Base-by-base conservation (phyloP, 1,140 invertebrate genomes). In the Bombus haemorrhoidalis region DNA sequence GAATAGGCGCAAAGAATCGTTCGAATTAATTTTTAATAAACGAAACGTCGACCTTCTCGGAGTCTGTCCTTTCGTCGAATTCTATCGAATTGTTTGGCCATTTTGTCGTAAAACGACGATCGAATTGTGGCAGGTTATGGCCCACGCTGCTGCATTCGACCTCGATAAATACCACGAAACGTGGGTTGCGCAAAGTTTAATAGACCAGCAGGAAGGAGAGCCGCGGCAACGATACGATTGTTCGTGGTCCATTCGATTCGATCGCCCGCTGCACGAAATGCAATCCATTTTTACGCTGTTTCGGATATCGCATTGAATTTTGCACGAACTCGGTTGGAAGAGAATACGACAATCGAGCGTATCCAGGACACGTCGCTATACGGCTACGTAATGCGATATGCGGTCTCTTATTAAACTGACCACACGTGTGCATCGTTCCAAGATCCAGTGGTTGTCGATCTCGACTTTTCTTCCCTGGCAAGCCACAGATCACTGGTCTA, bases 331-430 rank as follows among this genome's bases (percentile, higher is more conserved):
- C 34, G 59, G 43, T 76, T 86, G 39, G 66, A 73, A 66, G 34
- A 83, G 74, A 77, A 80, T 73, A 82, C 59, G 78, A 53, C 81
- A 47, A 83, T 81, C 78, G 57, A 77, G 59, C 25, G 62, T 77
- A 83, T 79, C 41, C 75, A 64, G 62, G 74, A 89, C 73, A 71
- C n/a, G 83, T 80, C 73, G 84, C 22, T 68, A 43, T 68, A 80
- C 79, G 80, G 82, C 73, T 82, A 80, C 72, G 91, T 90, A 93
- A 92, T 84, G 89, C 89, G 91, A 93, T 91, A 89, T 90, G 78
- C 86, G 57, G 86, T 89, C 83, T 85, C 83, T 64, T 85, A 72
- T 43, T 53, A 53, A 69, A 85, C 57, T 90, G 90, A 92, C 92
- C 92, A 92, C 92, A 92, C 90, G 88, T 86, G 89, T 73, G 85